These are phyloP conservation scores for Ptychochromis oligacanthus DNA, from an alignment of 2,113 vertebrate species.

Conservation along the genomic window DNA sequence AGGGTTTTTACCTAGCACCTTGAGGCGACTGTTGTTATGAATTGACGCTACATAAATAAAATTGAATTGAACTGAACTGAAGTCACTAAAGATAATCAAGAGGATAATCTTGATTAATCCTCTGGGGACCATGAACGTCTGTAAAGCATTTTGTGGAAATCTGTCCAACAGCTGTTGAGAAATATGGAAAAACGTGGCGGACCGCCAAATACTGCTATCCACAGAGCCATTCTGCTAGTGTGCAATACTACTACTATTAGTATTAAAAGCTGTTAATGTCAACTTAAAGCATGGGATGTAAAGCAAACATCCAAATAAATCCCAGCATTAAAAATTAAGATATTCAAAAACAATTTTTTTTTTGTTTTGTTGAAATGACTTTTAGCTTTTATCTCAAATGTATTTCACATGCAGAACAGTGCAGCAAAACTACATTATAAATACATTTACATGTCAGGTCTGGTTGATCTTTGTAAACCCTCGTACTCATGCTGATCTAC, in stretches of 20 bases:
- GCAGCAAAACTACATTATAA: neutral
- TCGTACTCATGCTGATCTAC: slow-evolving; percentile 9
- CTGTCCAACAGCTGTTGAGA: neutral
- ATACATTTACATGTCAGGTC: slow-evolving; percentile 25
- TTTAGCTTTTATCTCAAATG: neutral
- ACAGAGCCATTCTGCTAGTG: neutral
- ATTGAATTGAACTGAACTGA: neutral
- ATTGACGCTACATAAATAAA: neutral
- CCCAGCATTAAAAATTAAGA: neutral
- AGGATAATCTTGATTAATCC: neutral
- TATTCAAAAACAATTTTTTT: neutral
- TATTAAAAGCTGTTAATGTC: neutral
- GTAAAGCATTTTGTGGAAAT: neutral
- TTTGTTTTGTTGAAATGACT: neutral
- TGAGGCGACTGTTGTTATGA: neutral
- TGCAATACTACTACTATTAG: neutral
- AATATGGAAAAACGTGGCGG: neutral
- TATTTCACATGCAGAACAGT: neutral
- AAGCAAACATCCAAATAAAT: neutral
- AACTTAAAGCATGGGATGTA: neutral
- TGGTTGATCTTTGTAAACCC: slow-evolving; percentile 53
- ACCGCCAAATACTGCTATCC: neutral
- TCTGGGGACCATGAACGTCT: neutral
- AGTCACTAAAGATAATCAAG: neutral
- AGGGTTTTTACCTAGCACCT: neutral